Evolutionary conservation across 2,888 invertebrate genomes (phyloP), one percentile per base, ranked within the genome.

Genomic region (Noctua janthina): DNA sequence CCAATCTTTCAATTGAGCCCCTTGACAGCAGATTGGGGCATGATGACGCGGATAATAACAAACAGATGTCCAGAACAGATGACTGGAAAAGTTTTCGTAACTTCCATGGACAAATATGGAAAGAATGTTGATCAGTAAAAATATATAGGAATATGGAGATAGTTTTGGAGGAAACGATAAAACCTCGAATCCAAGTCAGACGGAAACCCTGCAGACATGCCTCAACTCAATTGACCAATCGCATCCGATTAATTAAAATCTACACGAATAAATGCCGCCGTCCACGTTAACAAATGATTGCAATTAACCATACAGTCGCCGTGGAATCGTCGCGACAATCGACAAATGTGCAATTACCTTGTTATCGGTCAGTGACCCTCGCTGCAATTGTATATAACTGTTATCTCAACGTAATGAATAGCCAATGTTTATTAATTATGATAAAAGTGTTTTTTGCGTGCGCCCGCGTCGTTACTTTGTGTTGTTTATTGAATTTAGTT

Each of bases 1-100:
- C 72, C 91, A 93, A 94, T 95, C 94, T 93, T 94, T 91, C 94
- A 93, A 94, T 95, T 93, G 91, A 91, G 86, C 85, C 79, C 86
- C 87, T 88, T 72, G 74, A 70, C 23, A 43, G 62, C 62, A 72
- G 49, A 68, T 77, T 74, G 77, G 62, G 77, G 43, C 67, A 39
- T 39, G 74, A 77, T 77, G 77, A 79, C 39, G 83, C 46, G 64
- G 15, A 46, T 39, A 39, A 17, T 49, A n/a, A 78, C 43, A 46
- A 74, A 68, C 10, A 74, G 43, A 62, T 23, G 17, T 68, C 64
- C 64, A 66, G 35, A 69, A 49, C 6, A 39, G 68, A 59, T 29
- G 66, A 69, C n/a, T 59, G 64, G 51, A 78, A 69, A 56, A 59
- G 3, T 82, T 49, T 70, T 49, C 3, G 29, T 4, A 29, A 69